Conservation (phyloP, 2,113 vertebrate species). For the Cervus canadensis region DNA sequence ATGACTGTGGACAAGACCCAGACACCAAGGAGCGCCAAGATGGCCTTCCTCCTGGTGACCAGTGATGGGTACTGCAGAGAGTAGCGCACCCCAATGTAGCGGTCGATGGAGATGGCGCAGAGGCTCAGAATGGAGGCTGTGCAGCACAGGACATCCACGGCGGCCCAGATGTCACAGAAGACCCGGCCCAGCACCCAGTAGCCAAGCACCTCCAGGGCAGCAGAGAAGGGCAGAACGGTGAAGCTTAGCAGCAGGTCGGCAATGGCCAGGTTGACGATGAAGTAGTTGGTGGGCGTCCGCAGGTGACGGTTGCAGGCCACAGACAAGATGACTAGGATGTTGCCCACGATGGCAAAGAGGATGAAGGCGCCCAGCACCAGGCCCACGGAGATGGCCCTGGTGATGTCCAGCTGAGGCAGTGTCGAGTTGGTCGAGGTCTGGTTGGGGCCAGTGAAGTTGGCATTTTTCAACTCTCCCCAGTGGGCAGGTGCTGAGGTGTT, state of each 20-base stretch:
- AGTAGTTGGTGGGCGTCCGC: conserved; percentile 96
- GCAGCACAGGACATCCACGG: conserved; percentile 96
- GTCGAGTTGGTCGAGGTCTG: conserved; percentile 81
- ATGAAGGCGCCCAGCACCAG: conserved; percentile 95
- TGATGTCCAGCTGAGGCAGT: conserved; percentile 82
- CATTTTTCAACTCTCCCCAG: conserved; percentile 72
- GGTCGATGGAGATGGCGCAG: conserved; percentile 97
- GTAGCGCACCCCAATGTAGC: conserved; percentile 95
- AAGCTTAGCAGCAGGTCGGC: conserved; percentile 95
- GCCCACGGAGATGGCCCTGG: conserved; percentile 89
- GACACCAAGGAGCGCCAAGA: conserved; percentile 91
- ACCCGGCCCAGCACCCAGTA: conserved; percentile 95
- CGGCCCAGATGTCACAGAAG: conserved; percentile 98
- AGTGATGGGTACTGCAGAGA: conserved; percentile 94
- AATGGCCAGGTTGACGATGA: conserved; percentile 96
- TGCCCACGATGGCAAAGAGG: conserved; percentile 94
- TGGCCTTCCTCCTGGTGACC: conserved; percentile 92
- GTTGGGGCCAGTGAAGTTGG: conserved; percentile 77
- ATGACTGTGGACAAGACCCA: conserved; percentile 95
- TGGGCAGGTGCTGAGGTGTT: conserved; percentile 77
- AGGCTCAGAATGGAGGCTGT: conserved; percentile 97
- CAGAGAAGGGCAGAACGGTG: conserved; percentile 95
- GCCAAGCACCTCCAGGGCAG: conserved; percentile 91
- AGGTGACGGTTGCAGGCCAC: conserved; percentile 97
- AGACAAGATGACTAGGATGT: conserved; percentile 96